phyloP scores from a whole-genome alignment of 2,797 vertebrate species.

The Chromobotia macracanthus region DNA sequence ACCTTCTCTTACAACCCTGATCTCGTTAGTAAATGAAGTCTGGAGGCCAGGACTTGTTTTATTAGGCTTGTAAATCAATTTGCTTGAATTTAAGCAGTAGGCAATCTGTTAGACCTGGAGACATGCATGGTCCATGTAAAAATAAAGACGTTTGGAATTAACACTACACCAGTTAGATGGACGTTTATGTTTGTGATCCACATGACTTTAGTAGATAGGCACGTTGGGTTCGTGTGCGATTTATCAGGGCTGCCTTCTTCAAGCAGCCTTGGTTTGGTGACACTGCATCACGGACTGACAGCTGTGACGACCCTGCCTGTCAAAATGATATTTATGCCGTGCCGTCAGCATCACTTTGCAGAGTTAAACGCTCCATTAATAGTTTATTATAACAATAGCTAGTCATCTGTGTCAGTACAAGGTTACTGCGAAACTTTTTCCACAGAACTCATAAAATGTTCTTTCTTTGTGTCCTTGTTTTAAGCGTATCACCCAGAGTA shows the following conservation, averaged over 20 bases:
- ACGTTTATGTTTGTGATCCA: not conserved
- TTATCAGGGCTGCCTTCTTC: conserved; percentile 13
- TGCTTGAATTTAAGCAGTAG: conserved; percentile 15
- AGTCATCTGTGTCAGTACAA: conserved; percentile 41
- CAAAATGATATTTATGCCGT: conserved; percentile 38
- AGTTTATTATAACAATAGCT: conserved; percentile 39
- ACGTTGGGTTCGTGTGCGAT: not conserved
- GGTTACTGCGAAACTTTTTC: conserved; percentile 15
- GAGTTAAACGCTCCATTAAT: conserved; percentile 43
- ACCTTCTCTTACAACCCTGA: conserved; percentile 56
- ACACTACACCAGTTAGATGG: too few species aligned
- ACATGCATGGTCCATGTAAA: not conserved
- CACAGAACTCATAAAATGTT: too few species aligned
- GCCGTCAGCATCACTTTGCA: conserved; percentile 8
- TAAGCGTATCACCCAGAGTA: conserved; percentile 16
- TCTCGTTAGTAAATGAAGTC: conserved; percentile 36
- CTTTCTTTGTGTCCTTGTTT: conserved; percentile 27
- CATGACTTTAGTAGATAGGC: not conserved
- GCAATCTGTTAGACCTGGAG: conserved; percentile 24
- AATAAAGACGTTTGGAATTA: not conserved
- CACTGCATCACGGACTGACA: conserved; percentile 28
- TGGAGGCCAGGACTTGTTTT: conserved; percentile 19
- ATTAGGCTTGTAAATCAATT: conserved; percentile 16
- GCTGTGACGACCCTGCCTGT: conserved; percentile 33
- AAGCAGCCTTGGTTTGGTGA: conserved; percentile 24